Conservation (phyloP, 2,797 vertebrate species). For the Rhinogobio ventralis region DNA sequence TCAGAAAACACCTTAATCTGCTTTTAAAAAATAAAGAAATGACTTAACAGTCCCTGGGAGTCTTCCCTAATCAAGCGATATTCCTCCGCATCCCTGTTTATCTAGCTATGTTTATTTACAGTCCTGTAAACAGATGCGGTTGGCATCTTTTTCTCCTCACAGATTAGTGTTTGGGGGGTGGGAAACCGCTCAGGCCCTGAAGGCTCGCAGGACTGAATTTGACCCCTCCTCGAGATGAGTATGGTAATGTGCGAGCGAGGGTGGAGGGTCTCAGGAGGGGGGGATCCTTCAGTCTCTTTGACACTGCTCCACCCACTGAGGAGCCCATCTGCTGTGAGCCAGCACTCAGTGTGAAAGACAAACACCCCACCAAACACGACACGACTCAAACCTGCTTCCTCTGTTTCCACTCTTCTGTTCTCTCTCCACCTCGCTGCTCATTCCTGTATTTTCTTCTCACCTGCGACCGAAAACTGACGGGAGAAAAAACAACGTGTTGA, state of each 20-base stretch:
- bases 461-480: conserved; percentile 16
- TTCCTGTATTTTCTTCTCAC: conserved; percentile 40
- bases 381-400: conserved; percentile 60
- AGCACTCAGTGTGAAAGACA: conserved; percentile 59
- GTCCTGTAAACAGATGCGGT: conserved; percentile 60
- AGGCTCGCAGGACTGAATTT: conserved; percentile 31
- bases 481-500: neutral
- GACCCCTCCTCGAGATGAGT: conserved; percentile 48
- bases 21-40: conserved; percentile 36
- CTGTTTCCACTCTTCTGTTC: conserved; percentile 41
- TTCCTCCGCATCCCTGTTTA: conserved; percentile 53
- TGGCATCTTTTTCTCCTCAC: conserved; percentile 59
- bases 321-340: conserved; percentile 62
- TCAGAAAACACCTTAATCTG: conserved; percentile 14
- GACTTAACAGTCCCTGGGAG: conserved; percentile 27
- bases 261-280: conserved; percentile 51
- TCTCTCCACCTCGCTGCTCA: conserved; percentile 28
- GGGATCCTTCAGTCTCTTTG: conserved; percentile 55
- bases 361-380: conserved; percentile 58
- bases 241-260: conserved; percentile 58
- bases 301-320: conserved; percentile 51
- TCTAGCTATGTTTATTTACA: conserved; percentile 57
- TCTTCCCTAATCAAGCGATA: conserved; percentile 46
- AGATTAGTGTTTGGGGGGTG: conserved; percentile 45
- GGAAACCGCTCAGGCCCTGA: conserved; percentile 40